Evolutionary conservation across 2,797 vertebrate species (phyloP).

Genomic region (Miichthys miiuy): DNA sequence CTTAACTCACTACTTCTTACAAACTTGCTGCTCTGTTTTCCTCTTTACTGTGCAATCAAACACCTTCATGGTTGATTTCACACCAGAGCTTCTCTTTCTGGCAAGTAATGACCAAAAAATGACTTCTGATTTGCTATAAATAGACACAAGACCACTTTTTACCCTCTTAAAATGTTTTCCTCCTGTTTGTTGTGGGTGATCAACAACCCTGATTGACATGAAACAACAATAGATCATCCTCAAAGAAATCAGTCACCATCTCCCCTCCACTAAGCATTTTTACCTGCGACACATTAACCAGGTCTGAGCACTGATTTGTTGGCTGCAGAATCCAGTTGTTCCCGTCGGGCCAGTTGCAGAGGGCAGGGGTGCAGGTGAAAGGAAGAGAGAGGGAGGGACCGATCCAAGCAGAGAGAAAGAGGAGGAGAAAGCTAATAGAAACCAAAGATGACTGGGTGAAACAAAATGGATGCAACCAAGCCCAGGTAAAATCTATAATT

Average conservation of each 20-base stretch:
- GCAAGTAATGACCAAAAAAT: not conserved
- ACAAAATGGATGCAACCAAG: constrained; percentile 78
- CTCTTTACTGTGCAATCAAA: constrained; percentile 9
- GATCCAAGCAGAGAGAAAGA: constrained; percentile 46
- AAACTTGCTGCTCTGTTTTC: not conserved
- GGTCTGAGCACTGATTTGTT: constrained; percentile 60
- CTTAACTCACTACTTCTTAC: constrained; percentile 12
- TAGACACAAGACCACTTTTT: not conserved
- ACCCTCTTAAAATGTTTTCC: constrained; percentile 28
- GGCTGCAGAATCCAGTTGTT: constrained; percentile 78
- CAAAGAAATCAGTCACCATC: constrained; percentile 41
- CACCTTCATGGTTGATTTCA: not conserved
- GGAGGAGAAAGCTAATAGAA: constrained; percentile 69
- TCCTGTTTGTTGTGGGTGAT: constrained; percentile 36
- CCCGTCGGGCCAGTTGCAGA: constrained; percentile 75
- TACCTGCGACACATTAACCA: constrained; percentile 62
- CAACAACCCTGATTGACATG: constrained; percentile 34
- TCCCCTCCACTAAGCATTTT: constrained; percentile 21
- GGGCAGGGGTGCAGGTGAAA: constrained; percentile 70
- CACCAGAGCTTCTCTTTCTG: not conserved
- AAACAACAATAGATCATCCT: constrained; percentile 25
- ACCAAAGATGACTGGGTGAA: constrained; percentile 80
- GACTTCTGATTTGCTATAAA: not conserved
- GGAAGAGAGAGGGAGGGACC: constrained; percentile 70
- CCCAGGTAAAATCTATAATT: constrained; percentile 77